These are phyloP conservation scores for Crotalus tigris DNA, from an alignment of 2,113 vertebrate genomes.

Conservation along the genomic window DNA sequence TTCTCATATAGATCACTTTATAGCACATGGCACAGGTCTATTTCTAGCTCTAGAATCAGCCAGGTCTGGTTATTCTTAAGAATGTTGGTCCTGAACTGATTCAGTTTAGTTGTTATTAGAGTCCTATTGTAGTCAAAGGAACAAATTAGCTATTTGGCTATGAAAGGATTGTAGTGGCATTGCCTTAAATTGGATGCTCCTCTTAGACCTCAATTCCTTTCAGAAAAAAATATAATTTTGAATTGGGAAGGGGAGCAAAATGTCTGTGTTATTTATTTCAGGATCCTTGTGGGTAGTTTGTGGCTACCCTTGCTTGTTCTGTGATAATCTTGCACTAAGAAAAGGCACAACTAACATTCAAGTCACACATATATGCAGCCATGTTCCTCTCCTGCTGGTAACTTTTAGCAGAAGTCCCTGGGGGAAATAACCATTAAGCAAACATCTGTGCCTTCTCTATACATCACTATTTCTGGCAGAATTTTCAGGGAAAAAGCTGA, in stretches of 20 bases:
- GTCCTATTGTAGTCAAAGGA: not conserved
- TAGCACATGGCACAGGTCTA: not conserved
- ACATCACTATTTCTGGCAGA: constrained; percentile 43
- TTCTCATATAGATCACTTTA: not conserved
- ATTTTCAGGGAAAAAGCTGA: constrained; percentile 31
- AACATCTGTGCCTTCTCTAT: constrained; percentile 52
- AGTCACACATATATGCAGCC: not conserved
- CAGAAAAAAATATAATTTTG: not conserved
- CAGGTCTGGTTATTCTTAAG: not conserved
- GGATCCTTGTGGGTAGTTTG: constrained; percentile 20
- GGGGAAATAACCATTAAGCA: constrained; percentile 50
- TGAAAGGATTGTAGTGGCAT: not conserved
- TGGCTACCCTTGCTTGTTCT: constrained; percentile 17
- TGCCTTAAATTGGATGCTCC: not conserved
- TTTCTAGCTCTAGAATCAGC: not conserved
- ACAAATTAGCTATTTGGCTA: not conserved
- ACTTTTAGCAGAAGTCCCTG: constrained; percentile 27
- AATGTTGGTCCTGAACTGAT: not conserved
- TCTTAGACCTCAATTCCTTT: not conserved
- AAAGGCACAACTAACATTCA: constrained; percentile 48
- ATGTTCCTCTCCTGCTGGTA: constrained; percentile 24
- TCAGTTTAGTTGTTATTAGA: not conserved
- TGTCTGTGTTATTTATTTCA: constrained; percentile 4
- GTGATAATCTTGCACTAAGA: constrained; percentile 9
- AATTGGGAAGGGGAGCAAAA: not conserved